These are phyloP conservation scores for Hypercompe scribonia DNA, from an alignment of 2,888 invertebrate species.

Conservation along the genomic window DNA sequence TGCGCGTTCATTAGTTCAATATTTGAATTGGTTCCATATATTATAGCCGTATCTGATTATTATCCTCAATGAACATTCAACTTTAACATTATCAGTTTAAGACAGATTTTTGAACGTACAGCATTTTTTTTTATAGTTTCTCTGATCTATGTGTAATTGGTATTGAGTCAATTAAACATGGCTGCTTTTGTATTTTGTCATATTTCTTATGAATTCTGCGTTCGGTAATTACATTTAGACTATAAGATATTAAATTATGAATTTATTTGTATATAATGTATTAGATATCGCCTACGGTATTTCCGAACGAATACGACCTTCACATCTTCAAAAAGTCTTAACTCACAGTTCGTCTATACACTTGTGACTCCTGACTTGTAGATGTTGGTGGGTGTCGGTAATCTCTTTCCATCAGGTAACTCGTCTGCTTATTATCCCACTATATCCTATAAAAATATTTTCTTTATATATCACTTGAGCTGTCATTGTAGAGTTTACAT, in stretches of 20 bases:
- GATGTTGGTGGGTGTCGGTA: too few species aligned
- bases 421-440: too few species aligned
- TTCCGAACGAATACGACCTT: background rate
- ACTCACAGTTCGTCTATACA: too few species aligned
- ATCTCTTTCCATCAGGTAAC: too few species aligned
- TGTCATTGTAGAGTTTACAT: too few species aligned
- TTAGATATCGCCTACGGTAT: background rate
- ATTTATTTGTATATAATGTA: background rate
- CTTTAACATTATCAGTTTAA: background rate
- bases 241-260: background rate
- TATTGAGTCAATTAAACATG: constrained; percentile 58
- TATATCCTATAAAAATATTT: too few species aligned
- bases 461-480: too few species aligned
- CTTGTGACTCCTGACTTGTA: too few species aligned
- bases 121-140: constrained; percentile 7
- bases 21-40: constrained; percentile 33
- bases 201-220: background rate
- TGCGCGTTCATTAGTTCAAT: constrained; percentile 14
- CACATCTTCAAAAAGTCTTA: too few species aligned
- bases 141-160: constrained; percentile 10
- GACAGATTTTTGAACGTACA: background rate
- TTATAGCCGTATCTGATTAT: constrained; percentile 15
- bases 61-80: constrained; percentile 7
- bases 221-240: background rate
- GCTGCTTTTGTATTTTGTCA: constrained; percentile 27